Conservation (phyloP, 1,140 invertebrate genomes). For the Drosophila persimilis region DNA sequence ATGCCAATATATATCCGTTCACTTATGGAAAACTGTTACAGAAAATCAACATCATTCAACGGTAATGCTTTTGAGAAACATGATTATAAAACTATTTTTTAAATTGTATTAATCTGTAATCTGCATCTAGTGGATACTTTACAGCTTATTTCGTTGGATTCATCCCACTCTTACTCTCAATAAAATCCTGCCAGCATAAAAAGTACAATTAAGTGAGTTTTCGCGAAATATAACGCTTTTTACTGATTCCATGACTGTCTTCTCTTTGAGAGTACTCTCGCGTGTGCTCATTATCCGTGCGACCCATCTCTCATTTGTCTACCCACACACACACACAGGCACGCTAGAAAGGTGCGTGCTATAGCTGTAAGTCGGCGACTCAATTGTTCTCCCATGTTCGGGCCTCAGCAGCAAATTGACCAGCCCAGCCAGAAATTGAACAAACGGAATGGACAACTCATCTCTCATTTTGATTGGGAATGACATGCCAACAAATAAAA, state of each 20-base stretch:
- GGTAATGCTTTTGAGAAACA: too few relatives aligned
- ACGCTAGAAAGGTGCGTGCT: slow-evolving; percentile 9
- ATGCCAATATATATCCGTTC: too few relatives aligned
- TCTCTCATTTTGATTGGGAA: slow-evolving; percentile 60
- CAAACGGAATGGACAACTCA: slow-evolving; percentile 52
- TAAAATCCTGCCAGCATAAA: too few relatives aligned
- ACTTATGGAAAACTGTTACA: too few relatives aligned
- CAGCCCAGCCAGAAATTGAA: slow-evolving; percentile 10
- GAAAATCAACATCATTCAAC: too few relatives aligned
- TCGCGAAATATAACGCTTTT: slow-evolving; percentile 8
- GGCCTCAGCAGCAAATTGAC: slow-evolving; percentile 35
- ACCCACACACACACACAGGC: slow-evolving; percentile 34
- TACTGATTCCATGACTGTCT: slow-evolving; percentile 10
- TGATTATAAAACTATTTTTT: too few relatives aligned
- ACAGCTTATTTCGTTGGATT: too few relatives aligned
- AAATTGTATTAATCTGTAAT: too few relatives aligned
- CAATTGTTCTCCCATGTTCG: slow-evolving; percentile 54
- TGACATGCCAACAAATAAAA: slow-evolving; percentile 55
- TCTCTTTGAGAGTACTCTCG: not conserved
- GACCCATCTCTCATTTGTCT: slow-evolving; percentile 29
- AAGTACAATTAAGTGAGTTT: too few relatives aligned
- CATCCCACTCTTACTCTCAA: too few relatives aligned
- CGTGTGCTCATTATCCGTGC: slow-evolving; percentile 28
- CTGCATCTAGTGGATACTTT: too few relatives aligned
- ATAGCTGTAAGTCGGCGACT: slow-evolving; percentile 45